phyloP scores from a whole-genome alignment of 2,113 vertebrate genomes.

The Perccottus glenii region DNA sequence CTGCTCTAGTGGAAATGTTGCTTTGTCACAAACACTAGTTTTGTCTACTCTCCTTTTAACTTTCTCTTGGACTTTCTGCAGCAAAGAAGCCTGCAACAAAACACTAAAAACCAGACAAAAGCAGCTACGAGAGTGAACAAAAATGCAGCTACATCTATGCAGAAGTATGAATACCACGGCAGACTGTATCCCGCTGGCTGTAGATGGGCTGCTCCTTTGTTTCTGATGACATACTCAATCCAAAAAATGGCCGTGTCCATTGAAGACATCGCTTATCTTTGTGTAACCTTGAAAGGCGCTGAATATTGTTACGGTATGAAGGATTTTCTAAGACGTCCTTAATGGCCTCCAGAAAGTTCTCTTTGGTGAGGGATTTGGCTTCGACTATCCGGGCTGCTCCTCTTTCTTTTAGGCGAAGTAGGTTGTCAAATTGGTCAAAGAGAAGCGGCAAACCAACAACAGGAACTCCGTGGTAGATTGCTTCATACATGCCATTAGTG shows the following conservation, averaged over 20 bases:
- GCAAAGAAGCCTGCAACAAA: slow-evolving; percentile 51
- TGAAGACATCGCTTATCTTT: slow-evolving; percentile 62
- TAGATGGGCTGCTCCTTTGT: slow-evolving; percentile 76
- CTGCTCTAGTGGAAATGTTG: too few species aligned
- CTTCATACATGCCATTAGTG: slow-evolving; percentile 78
- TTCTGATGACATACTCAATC: slow-evolving; percentile 80
- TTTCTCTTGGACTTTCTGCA: slow-evolving; percentile 51
- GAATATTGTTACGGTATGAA: slow-evolving; percentile 68
- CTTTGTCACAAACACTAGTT: too few species aligned
- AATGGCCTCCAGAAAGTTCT: slow-evolving; percentile 67
- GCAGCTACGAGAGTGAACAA: slow-evolving; percentile 19
- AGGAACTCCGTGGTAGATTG: slow-evolving; percentile 77
- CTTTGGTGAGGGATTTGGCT: slow-evolving; percentile 41
- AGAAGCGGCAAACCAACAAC: slow-evolving; percentile 75
- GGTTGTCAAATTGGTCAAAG: slow-evolving; percentile 81
- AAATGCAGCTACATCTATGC: slow-evolving; percentile 65
- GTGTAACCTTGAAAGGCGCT: slow-evolving; percentile 72
- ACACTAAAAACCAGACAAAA: slow-evolving; percentile 32
- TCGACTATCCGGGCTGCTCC: slow-evolving; percentile 73
- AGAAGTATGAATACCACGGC: slow-evolving; percentile 78
- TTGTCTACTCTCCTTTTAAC: slow-evolving; percentile 66
- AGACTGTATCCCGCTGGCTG: slow-evolving; percentile 50
- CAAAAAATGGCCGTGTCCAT: slow-evolving; percentile 77
- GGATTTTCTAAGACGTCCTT: slow-evolving; percentile 70
- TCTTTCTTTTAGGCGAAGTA: slow-evolving; percentile 59